Base-by-base conservation (phyloP, 2,888 invertebrate species). In the Mythimna lalbum region DNA sequence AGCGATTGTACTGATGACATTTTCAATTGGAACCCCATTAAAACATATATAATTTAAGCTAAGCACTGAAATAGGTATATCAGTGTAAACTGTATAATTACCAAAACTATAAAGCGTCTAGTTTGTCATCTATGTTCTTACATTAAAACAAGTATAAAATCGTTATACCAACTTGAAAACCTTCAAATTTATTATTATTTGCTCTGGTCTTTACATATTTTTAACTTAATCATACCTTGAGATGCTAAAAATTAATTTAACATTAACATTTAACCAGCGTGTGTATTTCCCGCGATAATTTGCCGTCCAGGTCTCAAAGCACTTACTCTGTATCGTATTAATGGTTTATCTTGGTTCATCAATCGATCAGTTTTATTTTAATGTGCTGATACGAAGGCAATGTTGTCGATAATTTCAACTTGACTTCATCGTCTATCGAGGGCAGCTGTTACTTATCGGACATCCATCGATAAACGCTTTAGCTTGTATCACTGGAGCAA, bases 361-460 rank as follows among this genome's bases (percentile, higher is more conserved):
- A 73, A 85, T 85, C 83, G 85, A 85, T 85, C 73, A 77, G 75
- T 70, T 76, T 79, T 60, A 74, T 81, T 83, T 86, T 81, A 73
- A 76, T 76, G 71, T 83, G 74, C 69, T 63, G 81, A 83, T 77
- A 81, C 73, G 69, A 69, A 71, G 67, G 83, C 67, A 70, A 73
- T 76, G 72, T 80, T 65, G 69, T 81, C 78, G 72, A 81, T 83
- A 85, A 76, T 74, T 83, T 80, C 55, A 80, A 81, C 69, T 81
- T 83, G 69, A 69, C 66, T 77, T 76, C 81, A 73, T 75, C 72
- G 70, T 73, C 76, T 79, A 82, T 68, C 65, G 70, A 72, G 59
- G 70, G 76, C 80, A 84, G 77, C 71, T 75, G 76, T 79, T 72
- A 60, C 74, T 81, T 84, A 84, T 84, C 79, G 66, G 71, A 65